A percentile compares a stretch with the other conserved stretches of the same genome.
Conservation (phyloP, 2,113 vertebrate species). For the Neogale vison region DNA sequence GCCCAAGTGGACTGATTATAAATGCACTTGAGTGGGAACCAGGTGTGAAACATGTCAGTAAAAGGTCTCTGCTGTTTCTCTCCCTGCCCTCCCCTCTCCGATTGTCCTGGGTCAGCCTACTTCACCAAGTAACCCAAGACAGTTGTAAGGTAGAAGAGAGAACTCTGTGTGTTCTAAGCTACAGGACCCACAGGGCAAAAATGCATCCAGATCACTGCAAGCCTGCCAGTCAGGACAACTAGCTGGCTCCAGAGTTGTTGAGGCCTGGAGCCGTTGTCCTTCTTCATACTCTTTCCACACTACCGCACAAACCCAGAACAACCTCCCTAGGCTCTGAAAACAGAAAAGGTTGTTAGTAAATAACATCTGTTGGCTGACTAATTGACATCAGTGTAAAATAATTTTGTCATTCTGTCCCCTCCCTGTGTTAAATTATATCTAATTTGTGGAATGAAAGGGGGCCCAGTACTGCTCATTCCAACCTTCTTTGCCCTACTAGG, state of each 20-base stretch:
- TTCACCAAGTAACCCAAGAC: background rate
- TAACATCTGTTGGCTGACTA: background rate
- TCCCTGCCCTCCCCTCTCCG: background rate
- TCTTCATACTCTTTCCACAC: constrained; percentile 28
- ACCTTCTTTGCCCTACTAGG: background rate
- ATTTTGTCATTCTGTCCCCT: background rate
- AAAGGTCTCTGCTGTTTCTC: background rate
- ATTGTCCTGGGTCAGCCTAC: background rate
- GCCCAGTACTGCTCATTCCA: background rate
- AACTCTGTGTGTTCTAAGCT: background rate
- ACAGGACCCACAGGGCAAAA: background rate
- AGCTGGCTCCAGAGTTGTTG: background rate
- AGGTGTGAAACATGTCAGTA: background rate
- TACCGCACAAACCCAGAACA: constrained; percentile 1
- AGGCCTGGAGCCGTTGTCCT: background rate
- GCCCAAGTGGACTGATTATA: background rate
- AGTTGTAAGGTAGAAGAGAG: background rate
- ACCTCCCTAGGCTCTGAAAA: background rate
- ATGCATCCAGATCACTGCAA: background rate
- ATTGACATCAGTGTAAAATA: background rate
- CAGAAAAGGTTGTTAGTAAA: background rate
- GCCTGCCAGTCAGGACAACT: constrained; percentile 1
- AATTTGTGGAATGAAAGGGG: background rate
- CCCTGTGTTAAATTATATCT: background rate
- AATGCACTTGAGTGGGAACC: background rate